phyloP scores from a whole-genome alignment of 2,113 vertebrate genomes.

The Nerophis ophidion region DNA sequence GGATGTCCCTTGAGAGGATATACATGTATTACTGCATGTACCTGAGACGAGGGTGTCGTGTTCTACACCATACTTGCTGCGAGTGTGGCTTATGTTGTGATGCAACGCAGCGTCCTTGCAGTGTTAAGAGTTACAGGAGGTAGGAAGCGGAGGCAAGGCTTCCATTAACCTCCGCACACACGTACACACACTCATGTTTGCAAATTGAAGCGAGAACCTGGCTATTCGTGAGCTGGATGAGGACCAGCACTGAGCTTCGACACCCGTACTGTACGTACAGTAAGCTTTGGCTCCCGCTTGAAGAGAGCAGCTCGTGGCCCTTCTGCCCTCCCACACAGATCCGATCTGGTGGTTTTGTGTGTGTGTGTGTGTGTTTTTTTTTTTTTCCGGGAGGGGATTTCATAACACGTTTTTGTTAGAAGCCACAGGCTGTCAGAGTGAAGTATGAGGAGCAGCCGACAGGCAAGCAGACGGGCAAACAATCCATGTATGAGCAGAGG shows the following conservation, averaged over 20 bases:
- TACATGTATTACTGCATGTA: too few species aligned
- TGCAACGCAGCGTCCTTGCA: conserved; percentile 4
- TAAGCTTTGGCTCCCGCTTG: conserved; percentile 4
- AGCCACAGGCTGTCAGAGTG: conserved; percentile 55
- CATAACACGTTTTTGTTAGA: conserved; percentile 28
- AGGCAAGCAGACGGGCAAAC: conserved; percentile 63
- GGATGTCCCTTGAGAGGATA: too few species aligned
- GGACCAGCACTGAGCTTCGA: conserved; percentile 3
- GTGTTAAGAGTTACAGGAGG: conserved; percentile 20
- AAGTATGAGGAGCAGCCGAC: conserved; percentile 61
- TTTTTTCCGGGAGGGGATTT: conserved; percentile 4
- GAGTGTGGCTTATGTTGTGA: neutral
- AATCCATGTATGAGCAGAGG: conserved; percentile 44
- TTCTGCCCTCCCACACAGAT: conserved; percentile 37
- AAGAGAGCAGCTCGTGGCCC: conserved; percentile 20
- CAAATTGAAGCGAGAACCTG: conserved; percentile 17
- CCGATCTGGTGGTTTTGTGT: conserved; percentile 21
- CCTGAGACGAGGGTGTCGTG: too few species aligned
- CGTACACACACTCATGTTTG: neutral
- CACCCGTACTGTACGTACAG: conserved; percentile 3
- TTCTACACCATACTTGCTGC: neutral
- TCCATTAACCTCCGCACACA: conserved; percentile 28
- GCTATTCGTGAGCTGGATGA: conserved; percentile 5
- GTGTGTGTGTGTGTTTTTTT: neutral
- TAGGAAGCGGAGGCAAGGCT: conserved; percentile 5